Evolutionary conservation across 2,888 invertebrate genomes (phyloP), one percentile per base, ranked within the genome.

Genomic region (Empis stercorea): DNA sequence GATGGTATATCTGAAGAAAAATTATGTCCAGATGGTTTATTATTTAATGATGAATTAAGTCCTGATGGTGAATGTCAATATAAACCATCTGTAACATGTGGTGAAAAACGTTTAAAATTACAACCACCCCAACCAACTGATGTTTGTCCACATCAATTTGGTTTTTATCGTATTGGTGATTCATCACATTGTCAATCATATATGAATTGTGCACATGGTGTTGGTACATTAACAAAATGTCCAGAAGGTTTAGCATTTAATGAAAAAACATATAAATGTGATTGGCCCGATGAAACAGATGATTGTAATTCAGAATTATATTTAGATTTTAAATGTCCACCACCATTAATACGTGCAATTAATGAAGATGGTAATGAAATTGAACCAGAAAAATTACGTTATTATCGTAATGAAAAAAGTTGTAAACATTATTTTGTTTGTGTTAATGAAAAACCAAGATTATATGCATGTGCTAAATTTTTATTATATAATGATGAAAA

Each of bases 201-300:
- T 64, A 79, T 80, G 61, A 89, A 81, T 61, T 91, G 89, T 57
- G 87, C 81, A 6, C 81, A 80, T 52, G 91, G 91, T 9, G 74
- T 77, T 6, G 83, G 80, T 10, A 78, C 73, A 54, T 69, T 79
- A 41, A 81, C 86, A 60, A 76, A 80, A 51, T 91, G 91, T 60
- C 89, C 89, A 0, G 87, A 87, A 59, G 89, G 89, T 16, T 70
- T 91, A 37, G 88, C 88, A 13, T 87, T 81, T 68, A 83, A 79
- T 61, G 73, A 78, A 1, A 77, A 77, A 17, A 76, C 73, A 3
- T 85, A 87, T 61, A 76, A 84, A 44, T 91, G 91, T 63, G 87
- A 89, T 54, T 91, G 88, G 88, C 87, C 89, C 1, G 91, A 91
- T 71, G 78, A 83, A 60, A 87, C 87, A 1, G 65, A 74, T 1